These are phyloP conservation scores for Apoda limacodes DNA, from an alignment of 2,888 invertebrate genomes.

Conservation along the genomic window DNA sequence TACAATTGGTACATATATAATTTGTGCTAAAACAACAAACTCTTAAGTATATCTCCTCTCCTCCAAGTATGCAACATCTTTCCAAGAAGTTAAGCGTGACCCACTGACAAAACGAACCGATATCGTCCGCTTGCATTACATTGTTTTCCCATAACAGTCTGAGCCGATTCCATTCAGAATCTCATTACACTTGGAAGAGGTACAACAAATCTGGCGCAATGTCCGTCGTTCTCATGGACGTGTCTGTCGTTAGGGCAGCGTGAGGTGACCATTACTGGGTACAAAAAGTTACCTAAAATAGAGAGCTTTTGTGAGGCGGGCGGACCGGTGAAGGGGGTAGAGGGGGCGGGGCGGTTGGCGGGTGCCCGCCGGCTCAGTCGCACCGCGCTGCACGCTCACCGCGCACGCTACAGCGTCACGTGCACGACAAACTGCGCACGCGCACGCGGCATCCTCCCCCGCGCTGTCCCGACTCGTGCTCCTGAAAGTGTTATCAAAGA, in stretches of 20 bases:
- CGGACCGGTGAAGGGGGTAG: slow-evolving; percentile 48
- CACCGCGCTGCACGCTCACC: slow-evolving; percentile 58
- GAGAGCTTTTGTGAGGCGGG: slow-evolving; percentile 65
- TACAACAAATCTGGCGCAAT: slow-evolving; percentile 64
- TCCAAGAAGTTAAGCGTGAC: slow-evolving; percentile 46
- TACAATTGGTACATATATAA: too few relatives aligned
- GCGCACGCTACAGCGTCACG: slow-evolving; percentile 50
- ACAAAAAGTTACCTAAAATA: slow-evolving; percentile 71
- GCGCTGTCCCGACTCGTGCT: slow-evolving; percentile 49
- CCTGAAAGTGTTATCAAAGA: slow-evolving; percentile 24
- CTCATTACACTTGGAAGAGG: slow-evolving; percentile 64
- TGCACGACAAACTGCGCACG: slow-evolving; percentile 42
- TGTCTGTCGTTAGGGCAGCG: slow-evolving; percentile 68
- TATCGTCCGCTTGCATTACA: slow-evolving; percentile 34
- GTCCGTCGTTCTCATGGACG: slow-evolving; percentile 63
- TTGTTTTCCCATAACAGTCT: slow-evolving; percentile 61
- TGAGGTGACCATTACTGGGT: slow-evolving; percentile 69
- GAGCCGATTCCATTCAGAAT: slow-evolving; percentile 61
- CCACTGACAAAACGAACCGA: slow-evolving; percentile 52
- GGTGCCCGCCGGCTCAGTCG: slow-evolving; percentile 63
- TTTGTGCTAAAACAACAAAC: too few relatives aligned
- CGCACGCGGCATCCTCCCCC: slow-evolving; percentile 53
- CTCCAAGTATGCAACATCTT: slow-evolving; percentile 10
- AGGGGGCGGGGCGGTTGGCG: slow-evolving; percentile 62
- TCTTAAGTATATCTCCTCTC: too few relatives aligned